Conservation (phyloP, 1,140 invertebrate species). For the Leptestheria dahalacensis region DNA sequence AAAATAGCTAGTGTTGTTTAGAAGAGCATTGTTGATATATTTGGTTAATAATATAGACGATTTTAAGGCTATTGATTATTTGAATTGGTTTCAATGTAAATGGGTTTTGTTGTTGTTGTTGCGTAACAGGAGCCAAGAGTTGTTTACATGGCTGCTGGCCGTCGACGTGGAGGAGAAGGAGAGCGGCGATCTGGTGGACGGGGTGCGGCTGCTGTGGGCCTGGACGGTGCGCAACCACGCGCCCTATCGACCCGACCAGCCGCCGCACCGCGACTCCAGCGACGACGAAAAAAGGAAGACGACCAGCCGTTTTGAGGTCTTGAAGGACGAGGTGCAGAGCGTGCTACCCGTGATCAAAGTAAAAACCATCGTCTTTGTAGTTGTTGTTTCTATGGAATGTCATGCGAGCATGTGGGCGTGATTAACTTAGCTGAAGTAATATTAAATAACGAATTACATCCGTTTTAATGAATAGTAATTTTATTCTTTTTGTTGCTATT, state of each 20-base stretch:
- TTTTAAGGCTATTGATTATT: too few relatives aligned
- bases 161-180: constrained; percentile 60
- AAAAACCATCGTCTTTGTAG: constrained; percentile 20
- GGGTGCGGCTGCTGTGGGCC: constrained; percentile 8
- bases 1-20: too few relatives aligned
- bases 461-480: too few relatives aligned
- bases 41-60: too few relatives aligned
- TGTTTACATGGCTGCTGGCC: constrained; percentile 79
- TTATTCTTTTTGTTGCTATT: too few relatives aligned
- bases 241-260: constrained; percentile 17
- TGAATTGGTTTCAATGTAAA: background rate
- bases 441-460: background rate
- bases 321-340: constrained; percentile 86
- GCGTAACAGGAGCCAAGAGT: constrained; percentile 48
- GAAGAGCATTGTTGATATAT: too few relatives aligned
- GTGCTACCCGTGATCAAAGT: constrained; percentile 90
- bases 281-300: constrained; percentile 48
- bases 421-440: too few relatives aligned
- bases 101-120: too few relatives aligned
- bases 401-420: too few relatives aligned
- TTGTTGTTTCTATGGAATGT: background rate
- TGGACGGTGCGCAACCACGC: constrained; percentile 9
- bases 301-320: constrained; percentile 68
- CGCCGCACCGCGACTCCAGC: constrained; percentile 29
- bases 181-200: constrained; percentile 49